Conservation (phyloP, 2,888 invertebrate genomes). For the Epinotia nisella region DNA sequence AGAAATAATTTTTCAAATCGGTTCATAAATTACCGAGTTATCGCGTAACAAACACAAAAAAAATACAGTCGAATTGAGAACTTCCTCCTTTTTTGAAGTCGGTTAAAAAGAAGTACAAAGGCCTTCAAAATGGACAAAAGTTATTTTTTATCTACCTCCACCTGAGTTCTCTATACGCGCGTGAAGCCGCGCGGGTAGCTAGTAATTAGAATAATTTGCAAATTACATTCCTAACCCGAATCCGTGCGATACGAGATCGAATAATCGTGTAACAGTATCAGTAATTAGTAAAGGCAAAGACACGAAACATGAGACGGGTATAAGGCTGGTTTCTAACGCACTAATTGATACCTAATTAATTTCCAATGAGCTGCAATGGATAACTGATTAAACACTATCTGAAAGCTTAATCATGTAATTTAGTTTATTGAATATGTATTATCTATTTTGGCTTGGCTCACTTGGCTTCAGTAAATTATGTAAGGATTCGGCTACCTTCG, state of each 20-base stretch:
- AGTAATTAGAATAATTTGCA: no score
- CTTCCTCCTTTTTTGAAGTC: no score
- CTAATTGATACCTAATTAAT: slow-evolving; percentile 1
- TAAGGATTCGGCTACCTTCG: neutral
- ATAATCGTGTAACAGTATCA: neutral
- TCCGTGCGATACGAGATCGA: neutral
- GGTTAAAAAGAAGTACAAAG: no score
- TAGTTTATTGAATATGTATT: neutral
- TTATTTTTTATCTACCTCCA: no score
- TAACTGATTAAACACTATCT: slow-evolving; percentile 23
- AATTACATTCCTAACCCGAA: no score
- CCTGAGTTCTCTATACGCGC: no score
- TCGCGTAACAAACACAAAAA: no score
- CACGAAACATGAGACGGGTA: neutral
- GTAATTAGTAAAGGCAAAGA: neutral
- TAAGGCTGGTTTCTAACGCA: neutral
- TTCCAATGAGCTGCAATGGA: slow-evolving; percentile 26
- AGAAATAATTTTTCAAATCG: no score
- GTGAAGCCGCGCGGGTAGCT: no score
- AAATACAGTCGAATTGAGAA: no score
- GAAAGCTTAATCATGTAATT: slow-evolving; percentile 20
- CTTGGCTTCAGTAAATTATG: neutral
- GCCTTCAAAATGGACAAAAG: no score
- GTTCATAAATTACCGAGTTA: no score
- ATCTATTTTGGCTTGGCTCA: neutral